phyloP scores from a whole-genome alignment of 2,888 invertebrate genomes.

The Nyleta sp. region DNA sequence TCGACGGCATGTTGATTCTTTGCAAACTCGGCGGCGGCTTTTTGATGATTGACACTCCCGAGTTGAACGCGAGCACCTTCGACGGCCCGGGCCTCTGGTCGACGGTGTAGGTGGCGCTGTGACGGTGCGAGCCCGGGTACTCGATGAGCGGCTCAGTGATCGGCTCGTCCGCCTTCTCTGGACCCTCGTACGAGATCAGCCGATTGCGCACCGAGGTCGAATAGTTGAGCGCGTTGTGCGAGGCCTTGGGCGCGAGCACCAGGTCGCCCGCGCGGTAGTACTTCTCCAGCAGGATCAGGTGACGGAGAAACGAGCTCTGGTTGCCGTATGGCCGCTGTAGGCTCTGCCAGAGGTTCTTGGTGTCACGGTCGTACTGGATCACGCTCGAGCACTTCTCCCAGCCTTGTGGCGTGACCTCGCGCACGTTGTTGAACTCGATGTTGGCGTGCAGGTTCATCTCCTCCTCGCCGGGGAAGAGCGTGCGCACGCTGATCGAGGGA shows the following conservation, averaged over 20 bases:
- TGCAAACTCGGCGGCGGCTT: constrained; percentile 80
- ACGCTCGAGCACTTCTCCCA: constrained; percentile 92
- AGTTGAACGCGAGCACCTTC: constrained; percentile 74
- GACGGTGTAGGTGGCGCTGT: not conserved
- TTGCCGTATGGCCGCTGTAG: constrained; percentile 94
- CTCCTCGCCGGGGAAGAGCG: constrained; percentile 92
- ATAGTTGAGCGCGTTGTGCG: constrained; percentile 89
- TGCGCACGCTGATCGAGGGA: constrained; percentile 92
- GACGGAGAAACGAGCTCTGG: constrained; percentile 92
- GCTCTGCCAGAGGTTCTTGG: constrained; percentile 91
- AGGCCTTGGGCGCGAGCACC: constrained; percentile 88
- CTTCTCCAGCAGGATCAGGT: constrained; percentile 91
- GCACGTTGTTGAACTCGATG: constrained; percentile 88
- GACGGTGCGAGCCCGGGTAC: constrained; percentile 2
- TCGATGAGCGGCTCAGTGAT: constrained; percentile 74
- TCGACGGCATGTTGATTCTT: constrained; percentile 73
- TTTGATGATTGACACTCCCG: constrained; percentile 80
- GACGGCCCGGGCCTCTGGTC: constrained; percentile 65
- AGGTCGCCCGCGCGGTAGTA: constrained; percentile 90
- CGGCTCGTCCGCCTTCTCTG: constrained; percentile 80
- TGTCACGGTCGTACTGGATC: constrained; percentile 92
- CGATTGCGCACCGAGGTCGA: constrained; percentile 92
- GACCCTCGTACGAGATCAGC: constrained; percentile 88
- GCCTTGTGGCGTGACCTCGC: constrained; percentile 90
- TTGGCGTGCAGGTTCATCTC: constrained; percentile 90